Evolutionary conservation across 2,797 vertebrate genomes (phyloP), one percentile per base, ranked within the genome.

Genomic region (Cyclura pinguis): DNA sequence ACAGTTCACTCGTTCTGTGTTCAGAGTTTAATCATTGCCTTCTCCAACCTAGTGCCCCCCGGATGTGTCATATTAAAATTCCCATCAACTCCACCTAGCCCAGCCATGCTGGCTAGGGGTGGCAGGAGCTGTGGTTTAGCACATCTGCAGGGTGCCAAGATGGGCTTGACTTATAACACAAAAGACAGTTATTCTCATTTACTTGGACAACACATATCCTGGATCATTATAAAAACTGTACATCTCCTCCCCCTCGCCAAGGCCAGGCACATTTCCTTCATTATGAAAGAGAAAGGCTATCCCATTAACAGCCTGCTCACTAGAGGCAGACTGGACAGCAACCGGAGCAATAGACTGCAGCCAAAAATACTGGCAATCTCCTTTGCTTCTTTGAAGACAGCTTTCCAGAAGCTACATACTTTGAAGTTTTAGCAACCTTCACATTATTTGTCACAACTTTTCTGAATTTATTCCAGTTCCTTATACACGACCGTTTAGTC

Each of bases 391-490:
- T 78, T n/a, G 18, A 27, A 10, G 72, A 77, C 6, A 83, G 69
- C 38, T 73, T 62, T 67, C 62, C 85, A 67, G 57, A 29, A 76
- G 57, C 52, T 7, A 64, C 24, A 57, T 29, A 20, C 24, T 38
- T 35, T 35, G n/a, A 72, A 85, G 83, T 89, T 89, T 86, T 32
- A 77, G 59, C 27, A 20, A 24, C 14, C 29, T 27, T 57, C 22
- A 29, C 47, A 38, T 3, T 24, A 27, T 76, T 76, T 42, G 42
- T 55, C 73, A 24, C 35, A 78, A 50, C 72, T 24, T 84, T 78
- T 77, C 72, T 87, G 73, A 78, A 42, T 42, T n/a, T 57, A 8
- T 84, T 47, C 72, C 80, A 87, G 59, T 67, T 84, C 85, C 73
- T 78, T 84, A 42, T 72, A 69, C 47, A 38, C 72, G 85, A 27